These are phyloP conservation scores for Drosophila simulans DNA, from an alignment of 1,140 invertebrate genomes.

Conservation along the genomic window DNA sequence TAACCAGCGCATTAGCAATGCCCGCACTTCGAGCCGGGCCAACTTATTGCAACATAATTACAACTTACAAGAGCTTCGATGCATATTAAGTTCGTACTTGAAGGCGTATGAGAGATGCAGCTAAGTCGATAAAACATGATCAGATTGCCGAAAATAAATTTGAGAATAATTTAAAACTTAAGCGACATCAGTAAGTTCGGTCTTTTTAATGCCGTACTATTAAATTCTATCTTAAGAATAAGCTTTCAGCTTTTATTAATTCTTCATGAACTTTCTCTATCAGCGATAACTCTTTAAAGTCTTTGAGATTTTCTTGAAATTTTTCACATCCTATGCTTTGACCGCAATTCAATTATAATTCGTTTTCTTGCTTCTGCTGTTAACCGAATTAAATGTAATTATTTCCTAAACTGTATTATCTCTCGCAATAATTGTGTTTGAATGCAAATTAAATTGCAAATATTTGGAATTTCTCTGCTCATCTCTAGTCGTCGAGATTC, in stretches of 20 bases:
- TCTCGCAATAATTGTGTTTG: slow-evolving; percentile 30
- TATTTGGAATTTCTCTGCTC: slow-evolving; percentile 33
- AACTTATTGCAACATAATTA: slow-evolving; percentile 79
- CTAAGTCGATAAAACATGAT: not conserved
- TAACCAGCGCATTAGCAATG: slow-evolving; percentile 46
- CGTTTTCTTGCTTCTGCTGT: slow-evolving; percentile 1
- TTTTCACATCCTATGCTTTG: not conserved
- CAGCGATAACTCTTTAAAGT: not conserved
- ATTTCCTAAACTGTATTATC: slow-evolving; percentile 24
- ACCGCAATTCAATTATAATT: slow-evolving; percentile 3
- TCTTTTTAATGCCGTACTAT: too few species aligned
- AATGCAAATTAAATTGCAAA: slow-evolving; percentile 47
- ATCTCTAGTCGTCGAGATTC: slow-evolving; percentile 28
- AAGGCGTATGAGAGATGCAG: slow-evolving; percentile 49
- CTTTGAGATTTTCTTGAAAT: not conserved
- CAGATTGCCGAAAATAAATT: not conserved
- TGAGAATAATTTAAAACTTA: too few species aligned
- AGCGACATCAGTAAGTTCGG: too few species aligned
- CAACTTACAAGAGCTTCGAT: slow-evolving; percentile 42
- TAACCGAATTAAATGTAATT: slow-evolving; percentile 16
- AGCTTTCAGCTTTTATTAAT: too few species aligned
- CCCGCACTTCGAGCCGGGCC: slow-evolving; percentile 23
- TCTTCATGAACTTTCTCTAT: too few species aligned
- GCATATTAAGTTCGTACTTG: slow-evolving; percentile 57
- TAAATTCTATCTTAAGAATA: too few species aligned